phyloP scores from a whole-genome alignment of 1,140 invertebrate species.

The Drosophila sproati region DNA sequence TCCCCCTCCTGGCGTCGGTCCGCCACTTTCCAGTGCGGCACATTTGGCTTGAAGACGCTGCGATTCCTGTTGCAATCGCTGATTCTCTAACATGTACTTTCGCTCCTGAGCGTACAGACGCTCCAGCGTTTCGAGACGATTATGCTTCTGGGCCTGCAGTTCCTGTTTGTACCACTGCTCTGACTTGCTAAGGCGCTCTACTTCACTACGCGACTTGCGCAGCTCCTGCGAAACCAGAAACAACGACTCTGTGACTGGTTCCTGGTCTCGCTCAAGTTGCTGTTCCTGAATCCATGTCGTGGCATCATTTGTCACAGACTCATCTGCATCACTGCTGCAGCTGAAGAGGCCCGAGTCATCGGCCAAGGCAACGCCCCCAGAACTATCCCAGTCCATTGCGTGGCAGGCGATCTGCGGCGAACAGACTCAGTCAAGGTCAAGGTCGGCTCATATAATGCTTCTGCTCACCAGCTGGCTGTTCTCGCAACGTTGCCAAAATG shows the following conservation, averaged over 20 bases:
- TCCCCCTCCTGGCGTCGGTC: constrained; percentile 11
- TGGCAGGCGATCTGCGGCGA: constrained; percentile 13
- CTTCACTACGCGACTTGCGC: constrained; percentile 66
- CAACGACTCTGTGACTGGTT: constrained; percentile 33
- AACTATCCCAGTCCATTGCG: constrained; percentile 55
- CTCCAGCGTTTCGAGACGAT: constrained; percentile 70
- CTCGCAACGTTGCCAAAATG: not conserved
- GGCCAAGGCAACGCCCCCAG: constrained; percentile 31
- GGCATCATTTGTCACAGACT: constrained; percentile 16
- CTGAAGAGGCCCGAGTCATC: constrained; percentile 70
- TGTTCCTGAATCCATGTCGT: constrained; percentile 6
- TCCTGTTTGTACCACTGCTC: constrained; percentile 82
- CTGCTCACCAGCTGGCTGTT: not conserved
- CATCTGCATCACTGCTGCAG: constrained; percentile 54
- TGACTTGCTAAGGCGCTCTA: constrained; percentile 75
- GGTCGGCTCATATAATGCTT: not conserved
- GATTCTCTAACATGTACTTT: constrained; percentile 77
- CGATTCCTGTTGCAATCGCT: constrained; percentile 72
- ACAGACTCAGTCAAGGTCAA: constrained; percentile 4
- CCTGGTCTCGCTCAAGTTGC: not conserved
- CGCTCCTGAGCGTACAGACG: constrained; percentile 76
- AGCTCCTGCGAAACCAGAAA: constrained; percentile 66
- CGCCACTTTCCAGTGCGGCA: constrained; percentile 46
- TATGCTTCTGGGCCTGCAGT: constrained; percentile 67
- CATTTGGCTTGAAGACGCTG: constrained; percentile 59